Conservation (phyloP, 2,113 vertebrate species). For the Cathartes aura region DNA sequence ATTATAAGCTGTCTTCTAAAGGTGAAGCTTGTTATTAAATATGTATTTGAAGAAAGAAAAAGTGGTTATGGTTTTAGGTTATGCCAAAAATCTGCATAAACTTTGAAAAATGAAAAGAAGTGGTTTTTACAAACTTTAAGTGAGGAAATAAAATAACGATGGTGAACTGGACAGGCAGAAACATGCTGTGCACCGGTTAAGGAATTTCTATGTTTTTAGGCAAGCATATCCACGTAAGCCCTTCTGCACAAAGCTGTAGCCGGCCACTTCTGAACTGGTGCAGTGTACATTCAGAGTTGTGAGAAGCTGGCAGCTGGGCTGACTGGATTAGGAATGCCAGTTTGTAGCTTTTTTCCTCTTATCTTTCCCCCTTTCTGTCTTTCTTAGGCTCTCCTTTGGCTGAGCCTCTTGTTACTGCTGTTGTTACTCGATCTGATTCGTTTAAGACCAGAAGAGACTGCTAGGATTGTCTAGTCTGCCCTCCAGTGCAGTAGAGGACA, state of each 20-base stretch:
- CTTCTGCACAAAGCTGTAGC: not conserved
- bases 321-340: not conserved
- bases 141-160: not conserved
- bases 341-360: not conserved
- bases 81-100: not conserved
- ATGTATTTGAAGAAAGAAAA: not conserved
- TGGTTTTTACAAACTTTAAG: not conserved
- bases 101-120: not conserved
- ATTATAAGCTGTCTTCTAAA: not conserved
- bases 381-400: not conserved
- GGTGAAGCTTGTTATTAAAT: not conserved
- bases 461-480: not conserved
- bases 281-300: not conserved
- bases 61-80: not conserved
- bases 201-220: not conserved
- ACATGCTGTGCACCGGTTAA: not conserved
- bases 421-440: rapidly evolving
- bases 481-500: not conserved
- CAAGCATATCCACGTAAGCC: not conserved
- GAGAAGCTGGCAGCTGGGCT: not conserved
- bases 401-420: not conserved
- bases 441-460: not conserved
- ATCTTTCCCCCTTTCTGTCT: not conserved
- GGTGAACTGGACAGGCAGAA: not conserved
- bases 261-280: rapidly evolving